A percentile compares a stretch with the other conserved stretches of the same genome.
These are phyloP conservation scores for Holotrichia oblita DNA, from an alignment of 1,140 invertebrate genomes.

Conservation along the genomic window DNA sequence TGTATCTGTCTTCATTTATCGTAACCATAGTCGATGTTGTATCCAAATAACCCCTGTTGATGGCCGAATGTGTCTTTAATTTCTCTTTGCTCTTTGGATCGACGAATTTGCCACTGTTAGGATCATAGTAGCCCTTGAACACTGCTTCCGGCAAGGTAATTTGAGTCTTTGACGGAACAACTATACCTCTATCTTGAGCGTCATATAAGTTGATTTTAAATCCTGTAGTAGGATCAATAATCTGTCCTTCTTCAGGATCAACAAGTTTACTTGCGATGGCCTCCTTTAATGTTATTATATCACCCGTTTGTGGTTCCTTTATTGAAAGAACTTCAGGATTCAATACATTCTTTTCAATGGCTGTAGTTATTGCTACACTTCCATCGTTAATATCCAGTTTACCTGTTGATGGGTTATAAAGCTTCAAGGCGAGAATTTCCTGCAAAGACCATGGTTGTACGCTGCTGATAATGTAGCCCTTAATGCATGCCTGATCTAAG, in stretches of 20 bases:
- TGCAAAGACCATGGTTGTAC: conserved; percentile 83
- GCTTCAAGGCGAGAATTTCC: conserved; percentile 84
- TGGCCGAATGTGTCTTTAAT: conserved; percentile 72
- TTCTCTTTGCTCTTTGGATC: conserved; percentile 77
- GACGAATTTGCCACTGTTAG: conserved; percentile 75
- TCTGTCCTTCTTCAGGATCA: conserved; percentile 80
- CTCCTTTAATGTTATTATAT: conserved; percentile 81
- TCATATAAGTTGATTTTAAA: conserved; percentile 79
- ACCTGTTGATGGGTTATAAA: conserved; percentile 82
- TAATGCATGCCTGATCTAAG: conserved; percentile 79
- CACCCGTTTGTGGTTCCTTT: conserved; percentile 79
- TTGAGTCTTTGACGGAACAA: conserved; percentile 82
- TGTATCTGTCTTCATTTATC: conserved; percentile 76
- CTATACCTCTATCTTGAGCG: conserved; percentile 81
- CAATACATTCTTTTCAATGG: conserved; percentile 78
- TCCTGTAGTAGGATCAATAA: conserved; percentile 78
- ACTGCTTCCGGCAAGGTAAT: conserved; percentile 87
- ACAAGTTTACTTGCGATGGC: conserved; percentile 85
- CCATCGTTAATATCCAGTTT: conserved; percentile 77
- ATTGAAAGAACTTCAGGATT: conserved; percentile 83
- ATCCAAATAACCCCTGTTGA: conserved; percentile 77
- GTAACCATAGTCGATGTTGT: conserved; percentile 81
- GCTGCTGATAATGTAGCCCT: conserved; percentile 79
- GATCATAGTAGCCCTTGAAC: conserved; percentile 84
- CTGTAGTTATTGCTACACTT: conserved; percentile 78